phyloP scores from a whole-genome alignment of 2,888 invertebrate species.

The Caenorhabditis sinica region DNA sequence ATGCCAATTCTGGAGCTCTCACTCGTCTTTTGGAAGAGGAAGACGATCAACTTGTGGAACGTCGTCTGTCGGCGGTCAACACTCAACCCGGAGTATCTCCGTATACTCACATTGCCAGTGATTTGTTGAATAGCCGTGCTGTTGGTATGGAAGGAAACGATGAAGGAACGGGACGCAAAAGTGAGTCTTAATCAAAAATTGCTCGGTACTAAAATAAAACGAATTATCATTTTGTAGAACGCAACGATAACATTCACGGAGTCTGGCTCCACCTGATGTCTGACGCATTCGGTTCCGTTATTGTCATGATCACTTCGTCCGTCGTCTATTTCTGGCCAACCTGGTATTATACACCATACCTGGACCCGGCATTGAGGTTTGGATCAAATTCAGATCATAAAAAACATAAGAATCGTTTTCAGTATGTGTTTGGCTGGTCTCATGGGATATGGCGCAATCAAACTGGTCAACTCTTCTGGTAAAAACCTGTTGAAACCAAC shows the following conservation, averaged over 20 bases:
- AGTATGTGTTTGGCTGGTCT: slow-evolving; percentile 67
- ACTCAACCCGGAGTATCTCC: slow-evolving; percentile 40
- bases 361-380: slow-evolving; percentile 92
- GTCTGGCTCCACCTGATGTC: slow-evolving; percentile 98
- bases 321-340: slow-evolving; percentile 88
- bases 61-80: slow-evolving; percentile 32
- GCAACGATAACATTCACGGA: slow-evolving; percentile 99
- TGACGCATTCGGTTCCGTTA: slow-evolving; percentile 95
- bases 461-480: slow-evolving; percentile 92
- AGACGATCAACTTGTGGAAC: slow-evolving; percentile 38
- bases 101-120: slow-evolving; percentile 51
- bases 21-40: slow-evolving; percentile 51
- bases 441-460: slow-evolving; percentile 70
- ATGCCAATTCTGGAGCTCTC: slow-evolving; percentile 11
- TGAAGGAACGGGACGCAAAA: slow-evolving; percentile 22
- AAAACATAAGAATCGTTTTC: background rate
- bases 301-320: slow-evolving; percentile 92
- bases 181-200: slow-evolving; percentile 27
- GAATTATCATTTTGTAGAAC: slow-evolving; percentile 85
- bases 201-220: background rate
- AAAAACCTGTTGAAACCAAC: slow-evolving; percentile 97
- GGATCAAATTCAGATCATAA: background rate
- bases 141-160: background rate
- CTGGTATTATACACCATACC: slow-evolving; percentile 87
- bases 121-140: slow-evolving; percentile 28